Evolutionary conservation across 2,113 vertebrate genomes (phyloP).

Genomic region (Pangasianodon hypophthalmus): DNA sequence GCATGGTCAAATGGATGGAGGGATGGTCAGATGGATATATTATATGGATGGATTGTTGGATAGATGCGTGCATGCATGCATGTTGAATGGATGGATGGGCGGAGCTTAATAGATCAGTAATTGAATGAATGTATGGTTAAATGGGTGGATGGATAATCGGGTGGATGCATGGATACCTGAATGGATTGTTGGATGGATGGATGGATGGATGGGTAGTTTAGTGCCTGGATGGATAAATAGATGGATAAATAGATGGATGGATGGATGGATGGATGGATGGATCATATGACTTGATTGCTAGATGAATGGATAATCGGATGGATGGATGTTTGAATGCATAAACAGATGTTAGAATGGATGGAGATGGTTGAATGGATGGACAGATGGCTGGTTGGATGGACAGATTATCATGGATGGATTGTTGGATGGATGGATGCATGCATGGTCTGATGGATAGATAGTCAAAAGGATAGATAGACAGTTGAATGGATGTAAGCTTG

Average conservation of each 20-base stretch:
- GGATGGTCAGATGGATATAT: background rate
- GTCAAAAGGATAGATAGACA: too few relatives aligned
- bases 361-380: background rate
- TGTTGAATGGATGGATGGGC: background rate
- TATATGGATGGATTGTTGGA: background rate
- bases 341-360: too few relatives aligned
- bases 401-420: background rate
- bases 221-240: background rate
- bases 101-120: too few relatives aligned
- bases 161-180: background rate
- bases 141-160: background rate
- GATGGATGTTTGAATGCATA: fast-evolving
- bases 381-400: background rate
- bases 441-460: too few relatives aligned
- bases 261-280: background rate
- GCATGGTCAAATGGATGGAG: background rate
- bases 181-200: background rate
- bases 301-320: background rate
- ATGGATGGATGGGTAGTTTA: background rate
- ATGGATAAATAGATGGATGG: background rate
- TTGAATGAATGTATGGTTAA: background rate
- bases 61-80: background rate
- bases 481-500: too few relatives aligned
- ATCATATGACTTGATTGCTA: background rate
- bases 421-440: background rate